Evolutionary conservation across 2,888 invertebrate species (phyloP), one percentile per base, ranked within the genome.

Genomic region (Ophioninae sp.): DNA sequence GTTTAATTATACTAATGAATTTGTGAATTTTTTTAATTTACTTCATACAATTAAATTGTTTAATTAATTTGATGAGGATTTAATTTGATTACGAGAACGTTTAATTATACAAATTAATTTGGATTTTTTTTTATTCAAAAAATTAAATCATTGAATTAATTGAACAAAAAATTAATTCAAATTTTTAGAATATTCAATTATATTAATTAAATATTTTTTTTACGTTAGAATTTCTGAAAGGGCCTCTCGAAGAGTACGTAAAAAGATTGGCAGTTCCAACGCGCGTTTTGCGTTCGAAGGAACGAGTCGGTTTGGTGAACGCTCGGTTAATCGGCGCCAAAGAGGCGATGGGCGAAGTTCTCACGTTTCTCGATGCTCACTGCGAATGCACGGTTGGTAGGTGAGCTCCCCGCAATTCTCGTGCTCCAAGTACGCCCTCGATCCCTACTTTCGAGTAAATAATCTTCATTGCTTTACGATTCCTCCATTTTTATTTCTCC

Each of bases 341-440:
- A 69, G 93, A 94, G 86, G 96, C 97, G 0, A 93, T 92, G 67
- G 98, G 97, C 0, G 95, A 96, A 88, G 96, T 97, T 9, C 94
- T 99, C 69, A 97, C 98, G 6, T 99, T 98, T 91, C 94, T 99
- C 17, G 99, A 99, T 93, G 98, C 98, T 51, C 99, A 99, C 93
- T 98, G 98, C 93, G 98, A 98, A 94, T 97, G 97, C 89, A 96
- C 97, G 80, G 94, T 94, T 89, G 96, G 97, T 90, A 95, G 95
- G 96, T 92, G 88, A 91, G 90, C 88, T 88, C 87, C 87, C 84
- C 77, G 80, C 80, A 86, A 82, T 82, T 44, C 37, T 73, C 58
- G 79, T 68, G 79, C 67, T 77, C 41, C 41, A 7, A 51, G 22
- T 41, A 20, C 56, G 69, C 78, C 63, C 79, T 79, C 67, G 59